Base-by-base conservation (phyloP, 1,140 invertebrate species). In the Agrypnia vestita region DNA sequence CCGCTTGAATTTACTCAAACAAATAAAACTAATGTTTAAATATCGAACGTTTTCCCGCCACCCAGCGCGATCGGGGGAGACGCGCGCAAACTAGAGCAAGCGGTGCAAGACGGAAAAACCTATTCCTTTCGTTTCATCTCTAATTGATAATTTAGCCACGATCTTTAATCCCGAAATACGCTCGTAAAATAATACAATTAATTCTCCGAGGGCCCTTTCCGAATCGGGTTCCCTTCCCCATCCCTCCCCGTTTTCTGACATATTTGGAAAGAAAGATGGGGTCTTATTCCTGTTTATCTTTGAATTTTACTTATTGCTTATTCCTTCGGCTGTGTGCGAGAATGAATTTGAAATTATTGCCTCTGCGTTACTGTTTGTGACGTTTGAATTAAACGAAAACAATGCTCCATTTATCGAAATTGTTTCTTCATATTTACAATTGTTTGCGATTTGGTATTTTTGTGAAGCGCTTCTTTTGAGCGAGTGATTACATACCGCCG, bases 141-240 rank as follows among this genome's bases (percentile, higher is more conserved):
- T 88, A 88, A 89, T 89, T 89, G 88, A 88, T 88, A 88, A 89
- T 89, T 89, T 87, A 87, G 87, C 86, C 85, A 84, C 86, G 86
- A 86, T 86, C 87, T 86, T 86, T 87, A 86, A 87, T 87, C 85
- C 84, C 82, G 82, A 84, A 83, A 83, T 84, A 75, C 81, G 80
- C 80, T 84, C 81, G 84, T 85, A 86, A 85, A 88, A 88, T 89
- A 89, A 89, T 88, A 89, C 87, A 88, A 89, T 89, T 89, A 89
- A 89, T 89, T 89, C 88, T 86, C 87, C 86, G 84, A 86, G 86
- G 86, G 83, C 80, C 75, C 59, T 77, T 77, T 47, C 46, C 61
- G 46, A 67, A 67, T 67, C 51, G 46, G 56, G 44, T 4, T 6
- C 7, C 15, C 25, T 13, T 11, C 12, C 44, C 46, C 21, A 17